Evolutionary conservation across 1,140 invertebrate genomes (phyloP).

Genomic region (Aphidius gifuensis): DNA sequence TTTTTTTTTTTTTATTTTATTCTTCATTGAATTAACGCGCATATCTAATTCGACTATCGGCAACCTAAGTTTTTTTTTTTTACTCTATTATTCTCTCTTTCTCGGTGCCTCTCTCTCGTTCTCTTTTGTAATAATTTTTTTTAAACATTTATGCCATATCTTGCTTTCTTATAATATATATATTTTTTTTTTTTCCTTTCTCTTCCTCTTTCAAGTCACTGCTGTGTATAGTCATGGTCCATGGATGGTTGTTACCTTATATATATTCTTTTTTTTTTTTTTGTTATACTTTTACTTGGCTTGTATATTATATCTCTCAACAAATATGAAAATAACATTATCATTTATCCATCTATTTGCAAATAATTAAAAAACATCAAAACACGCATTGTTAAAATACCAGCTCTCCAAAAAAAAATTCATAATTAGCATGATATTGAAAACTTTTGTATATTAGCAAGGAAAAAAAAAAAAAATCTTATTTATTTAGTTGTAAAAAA

Average conservation of each 20-base stretch:
- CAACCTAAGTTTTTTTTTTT: not conserved
- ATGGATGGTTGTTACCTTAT: constrained; percentile 7
- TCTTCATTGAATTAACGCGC: constrained; percentile 17
- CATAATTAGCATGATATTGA: no score
- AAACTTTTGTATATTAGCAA: no score
- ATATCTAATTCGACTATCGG: constrained; percentile 16
- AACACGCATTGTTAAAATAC: not conserved
- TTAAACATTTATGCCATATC: constrained; percentile 16
- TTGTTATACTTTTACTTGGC: not conserved
- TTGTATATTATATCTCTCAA: not conserved
- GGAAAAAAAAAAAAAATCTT: no score
- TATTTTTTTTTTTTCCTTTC: no score
- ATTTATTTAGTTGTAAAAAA: no score
- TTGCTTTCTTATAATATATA: not conserved
- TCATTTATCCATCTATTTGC: no score
- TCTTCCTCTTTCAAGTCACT: no score
- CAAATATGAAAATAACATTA: constrained; percentile 6
- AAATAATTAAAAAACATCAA: constrained; percentile 10
- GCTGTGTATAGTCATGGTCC: no score
- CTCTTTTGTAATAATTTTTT: not conserved
- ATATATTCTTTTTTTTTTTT: constrained; percentile 3
- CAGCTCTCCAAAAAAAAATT: no score
- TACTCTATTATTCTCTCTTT: no score
- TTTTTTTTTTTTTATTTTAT: constrained; percentile 8
- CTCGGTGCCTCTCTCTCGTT: no score